Conservation (phyloP, 2,888 invertebrate genomes). For the Serrognathus titanus region DNA sequence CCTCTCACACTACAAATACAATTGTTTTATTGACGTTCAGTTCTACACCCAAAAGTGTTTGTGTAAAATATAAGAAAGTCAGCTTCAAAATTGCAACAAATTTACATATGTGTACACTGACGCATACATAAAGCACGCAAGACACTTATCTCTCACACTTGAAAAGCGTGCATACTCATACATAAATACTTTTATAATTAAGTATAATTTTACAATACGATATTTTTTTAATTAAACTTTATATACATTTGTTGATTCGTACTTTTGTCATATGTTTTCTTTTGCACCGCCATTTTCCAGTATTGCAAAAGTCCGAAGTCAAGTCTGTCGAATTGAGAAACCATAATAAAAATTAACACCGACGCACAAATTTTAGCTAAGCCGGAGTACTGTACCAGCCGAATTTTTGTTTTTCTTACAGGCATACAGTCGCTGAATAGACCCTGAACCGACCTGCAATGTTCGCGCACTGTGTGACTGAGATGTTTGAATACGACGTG, state of each 20-base stretch:
- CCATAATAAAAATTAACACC: conserved; percentile 26
- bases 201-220: conserved; percentile 2
- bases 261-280: neutral
- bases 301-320: neutral
- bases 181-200: conserved; percentile 1
- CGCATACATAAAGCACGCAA: too few relatives aligned
- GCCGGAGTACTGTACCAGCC: conserved; percentile 20
- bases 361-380: conserved; percentile 30
- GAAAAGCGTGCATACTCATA: neutral
- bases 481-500: conserved; percentile 29
- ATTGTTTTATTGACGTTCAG: too few relatives aligned
- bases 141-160: too few relatives aligned
- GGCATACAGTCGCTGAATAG: conserved; percentile 33
- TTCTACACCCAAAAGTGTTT: too few relatives aligned
- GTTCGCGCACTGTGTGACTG: conserved; percentile 40
- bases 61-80: too few relatives aligned
- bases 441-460: conserved; percentile 42
- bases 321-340: conserved; percentile 19
- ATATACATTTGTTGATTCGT: conserved; percentile 5
- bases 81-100: too few relatives aligned
- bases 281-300: neutral
- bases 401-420: conserved; percentile 36
- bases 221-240: neutral
- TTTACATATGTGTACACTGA: too few relatives aligned
- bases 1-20: too few relatives aligned